phyloP scores from a whole-genome alignment of 2,888 invertebrate species.

The Phengaris alcon region DNA sequence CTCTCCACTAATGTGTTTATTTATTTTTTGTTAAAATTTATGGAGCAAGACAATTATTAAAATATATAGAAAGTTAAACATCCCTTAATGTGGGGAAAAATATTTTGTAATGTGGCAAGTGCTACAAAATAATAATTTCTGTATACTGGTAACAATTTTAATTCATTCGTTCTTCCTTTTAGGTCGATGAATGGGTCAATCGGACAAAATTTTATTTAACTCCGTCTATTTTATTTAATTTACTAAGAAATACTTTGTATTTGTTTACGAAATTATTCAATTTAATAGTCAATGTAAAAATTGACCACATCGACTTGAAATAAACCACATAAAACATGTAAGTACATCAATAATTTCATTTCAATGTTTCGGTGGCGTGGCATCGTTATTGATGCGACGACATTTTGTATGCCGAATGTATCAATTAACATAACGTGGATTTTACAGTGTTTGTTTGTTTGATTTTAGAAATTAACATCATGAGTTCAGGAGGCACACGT shows the following conservation, averaged over 20 bases:
- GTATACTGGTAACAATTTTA: constrained; percentile 8
- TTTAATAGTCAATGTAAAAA: constrained; percentile 40
- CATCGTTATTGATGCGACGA: constrained; percentile 65
- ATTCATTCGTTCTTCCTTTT: constrained; percentile 31
- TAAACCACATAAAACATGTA: constrained; percentile 50
- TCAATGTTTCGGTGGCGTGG: constrained; percentile 61
- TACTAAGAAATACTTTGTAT: constrained; percentile 10
- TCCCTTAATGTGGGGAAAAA: neutral
- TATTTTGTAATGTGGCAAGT: neutral
- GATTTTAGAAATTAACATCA: constrained; percentile 48
- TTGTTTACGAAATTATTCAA: constrained; percentile 38
- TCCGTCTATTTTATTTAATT: constrained; percentile 29
- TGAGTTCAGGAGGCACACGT: constrained; percentile 83
- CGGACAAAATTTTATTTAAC: constrained; percentile 28
- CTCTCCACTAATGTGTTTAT: too few relatives aligned
- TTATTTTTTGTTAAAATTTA: too few relatives aligned
- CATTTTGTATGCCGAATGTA: constrained; percentile 72
- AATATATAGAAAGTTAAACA: too few relatives aligned
- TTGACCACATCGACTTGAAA: constrained; percentile 33
- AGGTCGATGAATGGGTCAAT: constrained; percentile 31
- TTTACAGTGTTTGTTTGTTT: constrained; percentile 32
- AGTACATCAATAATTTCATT: constrained; percentile 47
- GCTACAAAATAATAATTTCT: neutral
- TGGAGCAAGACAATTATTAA: too few relatives aligned
- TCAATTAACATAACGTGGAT: constrained; percentile 46